A percentile compares a stretch with the other conserved stretches of the same genome.
Conservation (phyloP, 2,113 vertebrate species). For the Tyrannus savana region DNA sequence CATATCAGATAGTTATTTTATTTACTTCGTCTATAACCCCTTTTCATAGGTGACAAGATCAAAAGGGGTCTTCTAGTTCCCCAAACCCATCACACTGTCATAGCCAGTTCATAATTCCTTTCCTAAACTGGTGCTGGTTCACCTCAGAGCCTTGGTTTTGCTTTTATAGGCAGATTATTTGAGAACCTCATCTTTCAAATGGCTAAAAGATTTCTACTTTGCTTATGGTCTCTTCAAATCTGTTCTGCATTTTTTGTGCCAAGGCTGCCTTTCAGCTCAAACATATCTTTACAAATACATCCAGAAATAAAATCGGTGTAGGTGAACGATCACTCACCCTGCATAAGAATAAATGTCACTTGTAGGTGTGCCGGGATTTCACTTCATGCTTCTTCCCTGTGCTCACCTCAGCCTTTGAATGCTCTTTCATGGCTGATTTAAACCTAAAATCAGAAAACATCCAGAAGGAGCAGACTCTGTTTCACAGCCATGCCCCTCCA, state of each 20-base stretch:
- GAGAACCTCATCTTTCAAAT: neutral
- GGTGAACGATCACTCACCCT: neutral
- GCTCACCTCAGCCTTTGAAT: neutral
- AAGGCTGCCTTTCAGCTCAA: neutral
- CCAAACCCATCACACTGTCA: neutral
- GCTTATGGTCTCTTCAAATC: neutral
- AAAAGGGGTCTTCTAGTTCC: neutral
- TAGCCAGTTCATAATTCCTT: neutral
- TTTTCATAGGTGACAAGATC: neutral
- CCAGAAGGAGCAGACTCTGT: neutral
- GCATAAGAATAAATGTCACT: neutral
- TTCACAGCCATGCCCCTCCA: neutral
- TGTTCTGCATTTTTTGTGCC: neutral
- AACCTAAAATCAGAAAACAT: neutral
- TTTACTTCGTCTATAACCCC: neutral
- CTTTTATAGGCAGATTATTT: neutral
- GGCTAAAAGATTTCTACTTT: neutral
- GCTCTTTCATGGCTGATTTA: neutral
- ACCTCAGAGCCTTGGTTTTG: fast-evolving
- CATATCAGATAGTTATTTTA: neutral
- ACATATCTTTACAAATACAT: neutral
- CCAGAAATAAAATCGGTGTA: neutral
- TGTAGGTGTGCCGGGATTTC: neutral
- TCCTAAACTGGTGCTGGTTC: neutral
- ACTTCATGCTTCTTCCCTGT: neutral